phyloP scores from a whole-genome alignment of 2,113 vertebrate species.

The Bos indicus region DNA sequence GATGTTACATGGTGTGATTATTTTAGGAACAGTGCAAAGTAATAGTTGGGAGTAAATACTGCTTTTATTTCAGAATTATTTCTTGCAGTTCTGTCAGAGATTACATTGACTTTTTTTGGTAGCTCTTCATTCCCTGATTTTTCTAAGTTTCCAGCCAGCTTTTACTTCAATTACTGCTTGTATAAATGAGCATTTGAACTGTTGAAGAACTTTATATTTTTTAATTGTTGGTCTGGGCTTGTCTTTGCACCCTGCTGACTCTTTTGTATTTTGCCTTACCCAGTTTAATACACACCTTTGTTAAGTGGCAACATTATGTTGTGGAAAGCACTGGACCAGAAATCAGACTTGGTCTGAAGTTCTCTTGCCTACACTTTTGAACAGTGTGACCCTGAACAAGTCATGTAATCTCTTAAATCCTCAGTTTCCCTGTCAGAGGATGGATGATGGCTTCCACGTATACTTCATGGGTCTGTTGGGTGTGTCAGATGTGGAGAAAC shows the following conservation, averaged over 20 bases:
- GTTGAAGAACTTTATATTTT: not conserved
- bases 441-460: not conserved
- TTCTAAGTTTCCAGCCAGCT: not conserved
- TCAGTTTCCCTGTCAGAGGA: not conserved
- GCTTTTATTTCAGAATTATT: not conserved
- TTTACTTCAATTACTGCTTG: not conserved
- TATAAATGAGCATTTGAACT: not conserved
- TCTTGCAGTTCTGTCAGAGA: constrained; percentile 39
- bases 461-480: not conserved
- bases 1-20: not conserved
- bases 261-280: not conserved
- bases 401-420: not conserved
- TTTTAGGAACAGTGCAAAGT: not conserved
- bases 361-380: not conserved
- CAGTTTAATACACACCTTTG: not conserved
- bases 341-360: not conserved
- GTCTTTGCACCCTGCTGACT: not conserved
- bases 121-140: not conserved
- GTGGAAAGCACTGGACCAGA: not conserved
- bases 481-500: not conserved
- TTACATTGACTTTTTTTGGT: not conserved
- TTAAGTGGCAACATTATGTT: not conserved
- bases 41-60: not conserved
- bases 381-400: not conserved
- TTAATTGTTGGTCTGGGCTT: not conserved